Base-by-base conservation (phyloP, 2,113 vertebrate species). In the Todiramphus chloris region DNA sequence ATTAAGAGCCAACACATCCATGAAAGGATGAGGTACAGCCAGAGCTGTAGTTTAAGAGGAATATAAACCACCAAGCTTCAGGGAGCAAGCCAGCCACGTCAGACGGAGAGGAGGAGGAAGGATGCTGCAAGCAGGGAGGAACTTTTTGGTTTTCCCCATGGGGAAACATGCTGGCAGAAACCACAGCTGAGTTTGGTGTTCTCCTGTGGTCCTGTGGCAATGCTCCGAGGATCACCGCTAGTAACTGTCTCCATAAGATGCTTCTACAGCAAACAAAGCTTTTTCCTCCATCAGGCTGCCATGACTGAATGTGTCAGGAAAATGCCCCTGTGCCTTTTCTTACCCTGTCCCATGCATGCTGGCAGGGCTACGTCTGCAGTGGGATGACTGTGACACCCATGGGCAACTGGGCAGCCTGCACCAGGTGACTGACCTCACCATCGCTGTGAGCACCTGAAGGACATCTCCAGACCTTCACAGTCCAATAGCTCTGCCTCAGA, bases 11-110 rank as follows among this genome's bases (percentile, higher is more conserved):
- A 83, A 25, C 13, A 25, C 0, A 0, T 37, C 75, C 82, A 9
- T 27, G 35, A 27, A 64, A 76, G 63, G 70, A 46, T 23, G 53
- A 66, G 70, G 50, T 25, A 44, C 70, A 75, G 60, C 51, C 78
- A 87, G 60, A 9, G 2, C 43, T 28, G 41, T 33, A 18, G 28
- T 58, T 74, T 59, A 16, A 35, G 37, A 41, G 58, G 11, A 25
- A 8, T 15, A 27, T 6, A 44, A 94, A 48, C 56, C 5, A 2
- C 60, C 35, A 27, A 4, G 2, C 31, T 33, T 21, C 78, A 59
- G 66, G 28, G 21, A 69, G 10, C 0, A 0, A 73, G 50, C 27
- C 59, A 77, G 63, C 15, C 63, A 15, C 0, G 0, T 1, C 0
- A 1, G 35, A 56, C 8, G 59, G 50, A 50, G n/a, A 37, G 63